Base-by-base conservation (phyloP, 2,113 vertebrate species). In the Chlamydotis undulata region DNA sequence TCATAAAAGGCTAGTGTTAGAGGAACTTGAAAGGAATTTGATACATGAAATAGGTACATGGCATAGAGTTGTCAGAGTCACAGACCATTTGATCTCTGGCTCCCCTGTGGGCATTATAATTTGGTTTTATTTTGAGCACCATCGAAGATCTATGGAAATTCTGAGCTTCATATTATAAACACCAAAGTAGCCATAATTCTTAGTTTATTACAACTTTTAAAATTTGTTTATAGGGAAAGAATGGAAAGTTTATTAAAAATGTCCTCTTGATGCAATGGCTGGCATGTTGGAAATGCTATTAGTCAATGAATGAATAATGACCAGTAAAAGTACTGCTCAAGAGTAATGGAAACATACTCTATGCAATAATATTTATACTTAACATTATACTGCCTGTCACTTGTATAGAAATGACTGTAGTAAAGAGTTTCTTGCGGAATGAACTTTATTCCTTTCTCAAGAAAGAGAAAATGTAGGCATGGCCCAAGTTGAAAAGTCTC, bases 161-260 rank as follows among this genome's bases (percentile, higher is more conserved):
- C 73, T 93, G 91, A 95, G 53, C 22, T 79, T 94, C 74, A 57
- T n/a, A n/a, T 73, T 93, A 52, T 93, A 93, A 95, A 94, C 84
- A 93, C 33, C 15, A 76, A 95, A 87, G 61, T 56, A 95, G 41
- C 65, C 70, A 75, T 87, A 94, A 85, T 87, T 96, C 93, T 91
- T 91, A 70, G 83, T 87, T 93, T 96, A 96, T 96, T 95, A 41
- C 74, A 85, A 69, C 35, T 50, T 89, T 70, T n/a, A 87, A 95
- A 91, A 79, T 47, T 89, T 96, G 84, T 95, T 96, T 96, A 95
- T 94, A 71, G 61, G 45, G 43, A 89, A 84, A 91, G 83, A 91
- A 84, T 75, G 80, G 94, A 92, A 96, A 96, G 87, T 94, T 97
- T 97, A 95, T 95, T 91, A 76, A 94, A 97, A 96, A 76, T 69